phyloP scores from a whole-genome alignment of 2,888 invertebrate genomes.

The Steinernema carpocapsae region DNA sequence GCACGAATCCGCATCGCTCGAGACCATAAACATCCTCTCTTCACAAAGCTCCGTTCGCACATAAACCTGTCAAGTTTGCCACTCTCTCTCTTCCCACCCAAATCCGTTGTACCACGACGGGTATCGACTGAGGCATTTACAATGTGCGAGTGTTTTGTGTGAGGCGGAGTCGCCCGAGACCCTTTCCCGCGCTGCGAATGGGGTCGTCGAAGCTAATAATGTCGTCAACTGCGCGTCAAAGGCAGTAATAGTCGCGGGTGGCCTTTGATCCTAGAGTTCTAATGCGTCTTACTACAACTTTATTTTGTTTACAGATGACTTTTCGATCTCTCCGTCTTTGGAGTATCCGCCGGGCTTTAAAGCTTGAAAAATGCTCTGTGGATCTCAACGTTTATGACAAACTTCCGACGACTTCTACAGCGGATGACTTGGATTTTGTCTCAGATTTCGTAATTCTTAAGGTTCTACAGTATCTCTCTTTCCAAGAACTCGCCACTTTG shows the following conservation, averaged over 20 bases:
- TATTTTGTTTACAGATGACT: not conserved
- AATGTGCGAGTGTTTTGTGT: not conserved
- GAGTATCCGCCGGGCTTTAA: not conserved
- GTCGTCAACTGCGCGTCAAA: slow-evolving; percentile 18
- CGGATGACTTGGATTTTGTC: not conserved
- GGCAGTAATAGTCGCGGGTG: not conserved
- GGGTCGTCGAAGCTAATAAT: slow-evolving; percentile 16
- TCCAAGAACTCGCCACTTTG: not conserved
- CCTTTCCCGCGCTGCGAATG: not conserved
- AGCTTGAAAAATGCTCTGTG: not conserved
- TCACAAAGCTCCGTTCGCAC: too few species aligned
- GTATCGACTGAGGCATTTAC: not conserved
- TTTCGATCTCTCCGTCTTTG: not conserved
- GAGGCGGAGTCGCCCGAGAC: not conserved
- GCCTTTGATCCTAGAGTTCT: slow-evolving; percentile 9
- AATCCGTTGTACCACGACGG: not conserved
- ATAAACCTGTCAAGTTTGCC: slow-evolving; percentile 12
- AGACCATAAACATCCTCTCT: too few species aligned
- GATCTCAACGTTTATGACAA: not conserved
- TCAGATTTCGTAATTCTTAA: not conserved
- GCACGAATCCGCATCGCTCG: too few species aligned
- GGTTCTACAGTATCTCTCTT: not conserved
- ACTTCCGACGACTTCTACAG: not conserved
- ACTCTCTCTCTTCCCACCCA: slow-evolving; percentile 8
- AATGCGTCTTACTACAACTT: not conserved